A percentile compares a stretch with the other conserved stretches of the same genome.
These are phyloP conservation scores for Perca schrenkii DNA, from an alignment of 2,113 vertebrate genomes.

Conservation along the genomic window DNA sequence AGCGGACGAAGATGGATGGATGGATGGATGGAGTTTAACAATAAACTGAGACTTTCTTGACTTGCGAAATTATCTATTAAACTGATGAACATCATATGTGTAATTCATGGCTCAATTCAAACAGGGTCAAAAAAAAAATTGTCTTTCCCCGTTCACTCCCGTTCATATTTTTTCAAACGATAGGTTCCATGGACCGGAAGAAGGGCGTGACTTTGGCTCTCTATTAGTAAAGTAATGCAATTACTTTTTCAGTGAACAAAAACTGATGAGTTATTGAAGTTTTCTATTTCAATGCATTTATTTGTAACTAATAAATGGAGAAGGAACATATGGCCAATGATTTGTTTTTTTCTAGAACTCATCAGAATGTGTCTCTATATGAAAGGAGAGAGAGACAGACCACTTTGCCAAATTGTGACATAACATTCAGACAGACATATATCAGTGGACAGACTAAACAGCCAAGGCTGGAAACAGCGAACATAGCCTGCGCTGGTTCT, in stretches of 20 bases:
- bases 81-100: too few relatives aligned
- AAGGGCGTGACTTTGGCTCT: too few relatives aligned
- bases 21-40: too few relatives aligned
- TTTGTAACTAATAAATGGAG: background rate
- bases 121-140: too few relatives aligned
- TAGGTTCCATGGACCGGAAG: too few relatives aligned
- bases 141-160: too few relatives aligned
- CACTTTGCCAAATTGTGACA: constrained; percentile 8
- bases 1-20: too few relatives aligned
- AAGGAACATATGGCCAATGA: background rate
- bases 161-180: too few relatives aligned
- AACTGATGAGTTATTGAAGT: background rate
- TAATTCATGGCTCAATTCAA: too few relatives aligned
- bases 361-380: background rate
- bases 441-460: constrained; percentile 28
- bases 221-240: background rate
- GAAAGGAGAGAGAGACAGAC: background rate
- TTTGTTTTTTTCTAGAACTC: background rate
- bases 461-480: background rate
- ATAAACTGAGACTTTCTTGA: too few relatives aligned
- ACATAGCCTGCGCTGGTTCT: constrained; percentile 47
- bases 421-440: constrained; percentile 12
- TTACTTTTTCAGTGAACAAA: background rate
- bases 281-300: background rate
- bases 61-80: too few relatives aligned